phyloP scores from a whole-genome alignment of 2,888 invertebrate genomes.

The Nyleta sp. region DNA sequence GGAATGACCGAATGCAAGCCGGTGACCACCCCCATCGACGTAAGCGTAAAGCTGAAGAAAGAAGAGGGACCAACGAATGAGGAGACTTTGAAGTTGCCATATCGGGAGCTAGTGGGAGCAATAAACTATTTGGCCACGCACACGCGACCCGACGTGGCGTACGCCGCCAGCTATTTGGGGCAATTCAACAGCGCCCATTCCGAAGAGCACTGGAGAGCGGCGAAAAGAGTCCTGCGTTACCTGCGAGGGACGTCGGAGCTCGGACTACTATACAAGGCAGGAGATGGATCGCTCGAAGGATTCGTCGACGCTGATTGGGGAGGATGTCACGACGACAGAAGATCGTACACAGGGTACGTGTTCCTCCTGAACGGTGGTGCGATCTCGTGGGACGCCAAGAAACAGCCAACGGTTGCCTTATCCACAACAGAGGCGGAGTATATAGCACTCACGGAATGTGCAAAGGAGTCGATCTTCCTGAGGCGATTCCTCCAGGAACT shows the following conservation, averaged over 20 bases:
- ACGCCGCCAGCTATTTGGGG: background rate
- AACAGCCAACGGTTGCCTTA: slow-evolving; percentile 9
- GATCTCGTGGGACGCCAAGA: slow-evolving; percentile 26
- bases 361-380: slow-evolving; percentile 17
- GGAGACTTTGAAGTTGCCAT: background rate
- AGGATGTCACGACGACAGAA: slow-evolving; percentile 16
- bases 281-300: slow-evolving; percentile 1
- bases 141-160: slow-evolving; percentile 6
- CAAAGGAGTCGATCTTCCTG: slow-evolving; percentile 22
- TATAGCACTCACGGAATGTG: slow-evolving; percentile 16
- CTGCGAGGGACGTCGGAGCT: background rate
- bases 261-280: slow-evolving; percentile 1
- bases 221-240: slow-evolving; percentile 3
- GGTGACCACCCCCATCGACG: background rate
- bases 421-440: slow-evolving; percentile 12
- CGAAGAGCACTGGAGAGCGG: background rate
- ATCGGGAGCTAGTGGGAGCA: slow-evolving; percentile 4
- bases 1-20: slow-evolving; percentile 9
- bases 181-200: background rate
- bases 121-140: background rate
- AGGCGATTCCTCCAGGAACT: slow-evolving; percentile 15
- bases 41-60: background rate
- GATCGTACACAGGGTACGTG: slow-evolving; percentile 22
- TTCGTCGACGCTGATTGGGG: slow-evolving; percentile 31
- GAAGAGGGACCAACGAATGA: background rate